Base-by-base conservation (phyloP, 2,113 vertebrate species). In the Amblyornis subalaris region DNA sequence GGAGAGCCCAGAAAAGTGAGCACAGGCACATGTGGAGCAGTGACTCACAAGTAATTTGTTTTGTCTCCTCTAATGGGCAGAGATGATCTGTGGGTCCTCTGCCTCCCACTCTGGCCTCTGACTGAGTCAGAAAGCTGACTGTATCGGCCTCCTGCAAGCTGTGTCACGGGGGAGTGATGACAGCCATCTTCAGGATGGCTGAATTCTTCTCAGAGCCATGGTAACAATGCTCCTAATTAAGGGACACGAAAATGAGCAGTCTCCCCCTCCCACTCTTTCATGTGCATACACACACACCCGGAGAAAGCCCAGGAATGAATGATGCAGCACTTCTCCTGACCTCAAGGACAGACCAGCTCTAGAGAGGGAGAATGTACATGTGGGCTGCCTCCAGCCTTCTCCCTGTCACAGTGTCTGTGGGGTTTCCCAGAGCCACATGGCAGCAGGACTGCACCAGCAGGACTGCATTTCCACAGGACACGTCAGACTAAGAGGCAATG, bases 71-170 rank as follows among this genome's bases (percentile, higher is more conserved):
- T 42, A 61, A 44, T 0, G 3, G 31, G 47, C 53, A 85, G 50
- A 57, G 26, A 20, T 50, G 28, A 75, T 76, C 78, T 35, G 19
- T 55, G 38, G 44, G 33, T 60, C 71, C 55, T 88, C 47, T 77
- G 7, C 61, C 69, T 92, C 62, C 67, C 75, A 44, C 60, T 72
- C 64, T 92, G 88, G 85, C 42, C 92, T 62, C 50, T 67, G 54
- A 28, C 69, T 90, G 55, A 81, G 60, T 55, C 87, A 94, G 74
- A 89, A 94, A 81, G 48, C 44, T 90, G 72, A 76, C 24, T 91
- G 0, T 6, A 45, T 22, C 38, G 3, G 57, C 53, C 55, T 81
- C 45, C 73, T 90, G 53, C 69, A 90, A 86, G 60, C 88, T 92
- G 36, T 58, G 25, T 45, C 65, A 53, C 3, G 38, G 79, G 25